Evolutionary conservation across 2,113 vertebrate genomes (phyloP), one percentile per base, ranked within the genome.

Genomic region (Hippocampus comes): DNA sequence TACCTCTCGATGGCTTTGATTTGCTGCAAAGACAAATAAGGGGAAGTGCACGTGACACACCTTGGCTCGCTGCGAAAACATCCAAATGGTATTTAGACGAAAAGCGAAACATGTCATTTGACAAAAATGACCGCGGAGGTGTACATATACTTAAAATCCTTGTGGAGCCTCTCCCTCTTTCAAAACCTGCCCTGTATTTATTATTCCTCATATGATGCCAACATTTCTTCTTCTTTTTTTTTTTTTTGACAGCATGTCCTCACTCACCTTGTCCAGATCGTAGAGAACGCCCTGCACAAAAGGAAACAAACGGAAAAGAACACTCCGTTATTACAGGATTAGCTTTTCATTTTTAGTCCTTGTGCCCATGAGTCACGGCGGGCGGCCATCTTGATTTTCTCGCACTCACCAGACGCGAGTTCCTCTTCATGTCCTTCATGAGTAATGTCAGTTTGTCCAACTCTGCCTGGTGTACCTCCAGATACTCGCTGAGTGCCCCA

Each of bases 401-500:
- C 1, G 9, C 17, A 61, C 96, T 73, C 90, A 99, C 97, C 97
- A 98, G 90, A 77, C 97, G 95, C 23, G 97, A 98, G 86, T 98
- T 97, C 82, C 96, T 96, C 88, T 92, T 98, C 97, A 99, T 98
- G 77, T 99, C 96, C 88, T 98, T 98, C 86, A 99, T 91, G 81
- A 98, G 95, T 78, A 92, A 68, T 21, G 90, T 96, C 80, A 99
- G 86, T 86, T 98, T 99, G 81, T 98, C 97, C 90, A 98, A 78
- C 88, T 99, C 97, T 0, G 93, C 87, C 76, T 99, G 97, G 90
- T 99, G 96, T 70, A 95, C 94, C 73, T 98, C 97, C 82, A 98
- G 93, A 86, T 98, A 98, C 68, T 98, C 96, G 70, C 97, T 98
- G 83, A 68, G 9, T 14, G n/a, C 43, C 27, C 21, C 17, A 3